Evolutionary conservation across 1,140 invertebrate species (phyloP), one percentile per base, ranked within the genome.

Genomic region (Drosophila lini): DNA sequence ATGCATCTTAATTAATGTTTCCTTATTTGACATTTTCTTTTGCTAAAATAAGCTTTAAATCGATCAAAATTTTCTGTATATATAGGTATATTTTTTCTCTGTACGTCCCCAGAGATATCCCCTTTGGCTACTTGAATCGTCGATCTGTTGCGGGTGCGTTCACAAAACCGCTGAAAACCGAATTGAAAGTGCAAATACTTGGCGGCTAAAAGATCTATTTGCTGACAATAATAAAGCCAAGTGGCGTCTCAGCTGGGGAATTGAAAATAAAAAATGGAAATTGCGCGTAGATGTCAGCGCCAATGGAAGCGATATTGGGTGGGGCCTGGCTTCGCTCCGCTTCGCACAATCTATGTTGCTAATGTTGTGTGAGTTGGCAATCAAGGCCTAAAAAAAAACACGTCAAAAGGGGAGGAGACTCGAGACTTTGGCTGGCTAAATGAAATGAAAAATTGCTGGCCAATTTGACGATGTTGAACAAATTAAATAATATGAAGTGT

Each of bases 161-260:
- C 53, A 40, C 47, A 56, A 40, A 40, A 60, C 22, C 36, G 36
- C 25, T 31, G 22, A 11, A 68, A 42, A n/a, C 2, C 50, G 22
- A 78, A 78, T 78, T 78, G 75, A 78, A 78, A 78, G 74, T 78
- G 65, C 65, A 78, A 78, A 78, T 63, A 71, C 44, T 78, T 78
- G 31, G 28, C 57, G 52, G 57, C 63, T 56, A 76, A 56, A 38
- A 70, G 52, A 55, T 55, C 52, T 53, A 55, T 55, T 69, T 53
- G 74, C 69, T 78, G 75, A 78, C 75, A 78, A 69, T 78, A 70
- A 55, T 38, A 78, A 64, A 78, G 47, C 44, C 44, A 34, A 76
- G 28, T 77, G 73, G 42, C 62, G 19, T 41, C 47, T 45, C 41
- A 42, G 40, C 40, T 34, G 15, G 68, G 64, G 68, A 58, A 71